Evolutionary conservation across 1,140 invertebrate species (phyloP).

Genomic region (Calycopis cecrops): DNA sequence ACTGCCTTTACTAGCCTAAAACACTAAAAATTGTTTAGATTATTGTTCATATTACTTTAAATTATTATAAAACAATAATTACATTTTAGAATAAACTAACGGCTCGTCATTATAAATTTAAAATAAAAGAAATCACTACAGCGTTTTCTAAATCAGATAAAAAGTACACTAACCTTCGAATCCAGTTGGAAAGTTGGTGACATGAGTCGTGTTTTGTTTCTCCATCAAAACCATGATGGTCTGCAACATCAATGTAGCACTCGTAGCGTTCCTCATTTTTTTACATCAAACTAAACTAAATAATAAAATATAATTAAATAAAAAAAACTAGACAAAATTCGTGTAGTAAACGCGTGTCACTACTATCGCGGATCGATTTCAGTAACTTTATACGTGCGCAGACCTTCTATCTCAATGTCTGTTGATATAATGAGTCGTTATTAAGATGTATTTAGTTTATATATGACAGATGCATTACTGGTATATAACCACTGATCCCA

Average conservation of each 20-base stretch:
- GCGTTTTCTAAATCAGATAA: not conserved
- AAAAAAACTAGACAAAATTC: too few species aligned
- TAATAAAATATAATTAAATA: too few species aligned
- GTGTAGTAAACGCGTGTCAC: conserved; percentile 13
- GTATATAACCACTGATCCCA: too few species aligned
- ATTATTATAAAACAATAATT: too few species aligned
- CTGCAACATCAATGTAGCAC: conserved; percentile 68
- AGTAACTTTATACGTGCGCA: conserved; percentile 38
- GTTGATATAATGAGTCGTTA: conserved; percentile 37
- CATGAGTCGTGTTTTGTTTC: conserved; percentile 57
- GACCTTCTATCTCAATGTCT: conserved; percentile 30
- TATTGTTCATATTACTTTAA: too few species aligned
- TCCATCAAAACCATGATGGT: conserved; percentile 71
- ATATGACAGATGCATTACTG: conserved; percentile 27
- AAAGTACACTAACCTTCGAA: conserved; percentile 49
- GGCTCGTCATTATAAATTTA: not conserved
- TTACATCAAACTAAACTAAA: conserved; percentile 14
- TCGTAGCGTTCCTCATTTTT: conserved; percentile 60
- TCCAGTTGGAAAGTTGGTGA: conserved; percentile 49
- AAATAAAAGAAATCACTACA: not conserved
- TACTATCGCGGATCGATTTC: conserved; percentile 30
- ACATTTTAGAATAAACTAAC: too few species aligned
- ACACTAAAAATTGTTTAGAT: too few species aligned
- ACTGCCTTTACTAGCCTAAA: too few species aligned
- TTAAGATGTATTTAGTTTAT: conserved; percentile 31